Evolutionary conservation across 2,888 invertebrate genomes (phyloP).

Genomic region (Lottia gigantea): DNA sequence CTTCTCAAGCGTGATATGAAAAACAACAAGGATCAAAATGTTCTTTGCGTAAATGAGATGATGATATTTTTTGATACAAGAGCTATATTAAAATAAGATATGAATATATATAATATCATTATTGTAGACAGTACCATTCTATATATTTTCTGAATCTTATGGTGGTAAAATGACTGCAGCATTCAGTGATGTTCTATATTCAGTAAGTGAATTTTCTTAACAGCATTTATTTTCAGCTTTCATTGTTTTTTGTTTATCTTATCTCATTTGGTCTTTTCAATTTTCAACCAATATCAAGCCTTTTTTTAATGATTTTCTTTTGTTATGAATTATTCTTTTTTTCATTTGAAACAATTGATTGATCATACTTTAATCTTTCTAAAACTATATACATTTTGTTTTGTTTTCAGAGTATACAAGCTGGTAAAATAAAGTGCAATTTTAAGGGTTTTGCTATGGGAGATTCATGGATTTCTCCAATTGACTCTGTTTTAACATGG

Average conservation of each 20-base stretch:
- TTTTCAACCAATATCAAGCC: background rate
- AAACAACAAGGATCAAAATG: too few relatives aligned
- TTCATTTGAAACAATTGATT: background rate
- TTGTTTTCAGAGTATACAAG: constrained; percentile 74
- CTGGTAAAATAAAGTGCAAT: constrained; percentile 76
- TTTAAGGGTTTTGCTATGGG: constrained; percentile 85
- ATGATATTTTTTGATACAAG: too few relatives aligned
- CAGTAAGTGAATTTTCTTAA: constrained; percentile 57
- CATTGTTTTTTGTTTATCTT: too few relatives aligned
- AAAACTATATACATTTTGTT: background rate
- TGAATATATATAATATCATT: constrained; percentile 1
- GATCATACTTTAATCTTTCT: too few relatives aligned
- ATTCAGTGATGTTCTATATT: constrained; percentile 74
- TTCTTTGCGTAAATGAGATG: too few relatives aligned
- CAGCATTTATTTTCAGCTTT: too few relatives aligned
- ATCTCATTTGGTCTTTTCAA: background rate
- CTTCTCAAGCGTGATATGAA: too few relatives aligned
- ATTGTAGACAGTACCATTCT: constrained; percentile 76
- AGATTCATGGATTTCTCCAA: constrained; percentile 90
- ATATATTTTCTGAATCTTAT: constrained; percentile 90
- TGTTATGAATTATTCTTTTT: too few relatives aligned
- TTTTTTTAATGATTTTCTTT: too few relatives aligned
- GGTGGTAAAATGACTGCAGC: constrained; percentile 93
- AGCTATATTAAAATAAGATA: too few relatives aligned
- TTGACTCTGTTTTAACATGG: constrained; percentile 87